These are phyloP conservation scores for Watsonalla binaria DNA, from an alignment of 2,888 invertebrate genomes.

Conservation along the genomic window DNA sequence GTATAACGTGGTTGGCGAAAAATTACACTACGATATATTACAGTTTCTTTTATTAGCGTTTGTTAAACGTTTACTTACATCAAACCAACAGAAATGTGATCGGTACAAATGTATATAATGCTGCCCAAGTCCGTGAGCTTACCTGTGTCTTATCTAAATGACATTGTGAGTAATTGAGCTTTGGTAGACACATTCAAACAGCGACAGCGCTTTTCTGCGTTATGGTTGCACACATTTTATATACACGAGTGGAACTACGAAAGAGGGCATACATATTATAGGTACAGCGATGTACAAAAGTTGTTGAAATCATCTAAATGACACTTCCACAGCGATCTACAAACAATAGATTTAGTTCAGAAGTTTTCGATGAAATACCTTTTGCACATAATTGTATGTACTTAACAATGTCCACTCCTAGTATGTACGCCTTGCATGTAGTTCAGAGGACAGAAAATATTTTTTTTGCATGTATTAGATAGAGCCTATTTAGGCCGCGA, in stretches of 20 bases:
- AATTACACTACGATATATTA: slow-evolving; percentile 33
- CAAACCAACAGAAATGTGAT: slow-evolving; percentile 51
- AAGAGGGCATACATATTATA: background rate
- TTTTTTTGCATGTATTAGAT: background rate
- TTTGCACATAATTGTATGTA: too few species aligned
- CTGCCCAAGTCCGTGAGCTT: slow-evolving; percentile 32
- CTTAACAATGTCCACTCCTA: too few species aligned
- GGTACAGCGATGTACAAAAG: background rate
- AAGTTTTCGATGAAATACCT: too few species aligned
- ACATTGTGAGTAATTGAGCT: slow-evolving; percentile 45
- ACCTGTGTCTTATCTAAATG: slow-evolving; percentile 16
- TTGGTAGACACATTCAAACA: slow-evolving; percentile 33
- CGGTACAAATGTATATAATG: slow-evolving; percentile 55
- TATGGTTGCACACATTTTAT: background rate
- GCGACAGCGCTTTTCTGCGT: slow-evolving; percentile 5
- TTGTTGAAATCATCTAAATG: too few species aligned
- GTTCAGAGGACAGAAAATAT: background rate
- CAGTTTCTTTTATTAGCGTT: slow-evolving; percentile 66
- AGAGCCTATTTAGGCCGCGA: too few species aligned
- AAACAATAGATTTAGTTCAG: too few species aligned
- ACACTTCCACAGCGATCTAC: too few species aligned
- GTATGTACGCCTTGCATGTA: background rate
- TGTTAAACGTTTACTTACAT: slow-evolving; percentile 67
- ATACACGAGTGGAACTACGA: background rate
- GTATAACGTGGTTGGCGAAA: background rate